Percentiles rank a stretch among this genome's conserved stretches.
Evolutionary conservation across 2,113 vertebrate species (phyloP).

Genomic region (Oreochromis spilurus): DNA sequence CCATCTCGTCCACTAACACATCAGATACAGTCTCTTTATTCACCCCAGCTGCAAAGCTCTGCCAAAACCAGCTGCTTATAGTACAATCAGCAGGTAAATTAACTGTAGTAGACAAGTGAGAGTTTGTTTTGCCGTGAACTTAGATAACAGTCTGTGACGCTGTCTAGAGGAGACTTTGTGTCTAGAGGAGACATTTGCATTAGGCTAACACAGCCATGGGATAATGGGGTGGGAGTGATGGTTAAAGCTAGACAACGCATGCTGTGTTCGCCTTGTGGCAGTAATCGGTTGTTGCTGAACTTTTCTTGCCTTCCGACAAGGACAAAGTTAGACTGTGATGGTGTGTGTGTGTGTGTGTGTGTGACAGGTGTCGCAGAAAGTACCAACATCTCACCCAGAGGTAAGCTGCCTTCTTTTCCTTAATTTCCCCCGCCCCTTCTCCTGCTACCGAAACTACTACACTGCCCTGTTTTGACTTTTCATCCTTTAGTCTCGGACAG

Average conservation of each 20-base stretch:
- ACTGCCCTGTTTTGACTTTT: constrained; percentile 69
- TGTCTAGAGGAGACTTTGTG: neutral
- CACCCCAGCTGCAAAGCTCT: constrained; percentile 64
- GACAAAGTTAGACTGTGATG: constrained; percentile 63
- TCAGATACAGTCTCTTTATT: constrained; percentile 66
- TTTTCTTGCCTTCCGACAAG: neutral
- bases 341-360: constrained; percentile 50
- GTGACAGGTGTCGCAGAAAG: constrained; percentile 79
- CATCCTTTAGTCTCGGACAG: constrained; percentile 72
- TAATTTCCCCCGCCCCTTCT: neutral
- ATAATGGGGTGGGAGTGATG: neutral
- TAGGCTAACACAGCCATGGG: neutral
- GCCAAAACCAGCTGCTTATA: constrained; percentile 63
- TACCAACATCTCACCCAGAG: constrained; percentile 81
- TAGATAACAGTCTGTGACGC: constrained; percentile 15
- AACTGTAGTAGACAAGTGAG: neutral
- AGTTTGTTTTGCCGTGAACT: constrained; percentile 9
- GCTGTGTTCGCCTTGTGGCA: neutral
- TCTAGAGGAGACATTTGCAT: neutral
- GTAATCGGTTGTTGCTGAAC: neutral
- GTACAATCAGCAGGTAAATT: constrained; percentile 61
- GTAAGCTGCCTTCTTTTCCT: constrained; percentile 71
- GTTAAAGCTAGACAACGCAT: neutral
- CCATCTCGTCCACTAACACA: constrained; percentile 41
- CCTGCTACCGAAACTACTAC: constrained; percentile 49